Base-by-base conservation (phyloP, 2,113 vertebrate genomes). In the Notarius lentiginosus region DNA sequence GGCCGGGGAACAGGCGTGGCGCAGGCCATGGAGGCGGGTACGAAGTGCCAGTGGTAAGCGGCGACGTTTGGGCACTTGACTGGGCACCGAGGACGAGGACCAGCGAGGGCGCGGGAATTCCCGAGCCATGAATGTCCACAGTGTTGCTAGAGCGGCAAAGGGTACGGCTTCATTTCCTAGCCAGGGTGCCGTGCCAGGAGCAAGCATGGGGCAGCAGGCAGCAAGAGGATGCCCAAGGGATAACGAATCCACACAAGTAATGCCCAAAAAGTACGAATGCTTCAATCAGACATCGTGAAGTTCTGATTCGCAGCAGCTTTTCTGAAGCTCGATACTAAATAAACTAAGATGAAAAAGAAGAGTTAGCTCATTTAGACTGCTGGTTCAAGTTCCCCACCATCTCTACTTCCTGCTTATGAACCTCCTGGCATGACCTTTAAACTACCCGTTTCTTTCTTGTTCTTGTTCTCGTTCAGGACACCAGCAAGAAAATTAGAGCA, bases 21-120 rank as follows among this genome's bases (percentile, higher is more conserved):
- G 95, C 90, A 99, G 93, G 90, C 97, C 97, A 81, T 98, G 98
- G 85, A 99, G 93, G 88, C 95, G 96, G 87, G 96, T 95, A 92
- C 95, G 96, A 87, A 95, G 95, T 91, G 96, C 90, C 27, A 95
- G 84, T 80, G 95, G 93, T 65, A 91, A 90, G 27, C 93, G 92
- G 83, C 93, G 88, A 61, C 73, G 89, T 65, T 88, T 82, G 73
- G 92, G 83, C 76, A 17, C 76, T 82, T 56, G 18, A 20, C 81
- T 61, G 27, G 58, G 34, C 93, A 89, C 92, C 86, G 90, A 93
- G 47, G 80, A 76, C 15, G 60, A 56, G 63, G 63, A 75, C 14
- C 65, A 63, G 12, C 65, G 77, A 68, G 91, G 91, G 91, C 93
- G 93, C 90, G 91, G 92, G 84, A 91, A 93, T 90, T 95, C 94